A percentile compares a stretch with the other conserved stretches of the same genome.
Conservation (phyloP, 2,888 invertebrate genomes). For the Serripes groenlandicus region DNA sequence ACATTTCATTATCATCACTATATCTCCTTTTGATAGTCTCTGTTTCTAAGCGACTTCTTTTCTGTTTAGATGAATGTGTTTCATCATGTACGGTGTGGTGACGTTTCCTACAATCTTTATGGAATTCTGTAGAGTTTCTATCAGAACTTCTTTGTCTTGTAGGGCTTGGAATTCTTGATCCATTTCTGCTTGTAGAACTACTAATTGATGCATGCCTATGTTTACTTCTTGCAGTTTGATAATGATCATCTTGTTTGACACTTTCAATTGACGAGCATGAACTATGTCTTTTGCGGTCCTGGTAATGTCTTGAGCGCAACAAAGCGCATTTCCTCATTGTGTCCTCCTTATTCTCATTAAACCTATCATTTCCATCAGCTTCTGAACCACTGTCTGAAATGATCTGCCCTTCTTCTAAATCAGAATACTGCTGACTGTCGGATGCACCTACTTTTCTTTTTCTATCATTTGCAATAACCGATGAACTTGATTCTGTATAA, state of each 20-base stretch:
- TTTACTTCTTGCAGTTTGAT: neutral
- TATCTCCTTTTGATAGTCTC: neutral
- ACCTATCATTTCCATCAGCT: neutral
- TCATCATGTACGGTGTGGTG: slow-evolving; percentile 13
- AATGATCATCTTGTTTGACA: neutral
- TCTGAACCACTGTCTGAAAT: neutral
- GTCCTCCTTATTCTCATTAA: neutral
- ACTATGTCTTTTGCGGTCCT: slow-evolving; percentile 12
- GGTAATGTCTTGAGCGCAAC: neutral
- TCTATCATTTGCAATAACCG: too few relatives aligned
- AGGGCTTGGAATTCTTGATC: neutral
- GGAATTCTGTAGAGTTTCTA: neutral
- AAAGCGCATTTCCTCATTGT: neutral
- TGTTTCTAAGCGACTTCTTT: neutral
- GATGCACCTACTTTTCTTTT: neutral
- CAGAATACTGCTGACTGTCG: neutral
- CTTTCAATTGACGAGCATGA: slow-evolving; percentile 41
- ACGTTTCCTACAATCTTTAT: neutral
- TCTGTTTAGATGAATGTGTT: neutral
- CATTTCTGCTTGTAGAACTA: neutral
- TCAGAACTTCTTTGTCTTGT: neutral
- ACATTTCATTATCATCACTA: neutral
- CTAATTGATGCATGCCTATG: neutral
- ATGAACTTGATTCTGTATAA: too few relatives aligned
- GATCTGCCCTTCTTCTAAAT: slow-evolving; percentile 37